phyloP scores from a whole-genome alignment of 2,113 vertebrate species.

The Barnardius zonarius region DNA sequence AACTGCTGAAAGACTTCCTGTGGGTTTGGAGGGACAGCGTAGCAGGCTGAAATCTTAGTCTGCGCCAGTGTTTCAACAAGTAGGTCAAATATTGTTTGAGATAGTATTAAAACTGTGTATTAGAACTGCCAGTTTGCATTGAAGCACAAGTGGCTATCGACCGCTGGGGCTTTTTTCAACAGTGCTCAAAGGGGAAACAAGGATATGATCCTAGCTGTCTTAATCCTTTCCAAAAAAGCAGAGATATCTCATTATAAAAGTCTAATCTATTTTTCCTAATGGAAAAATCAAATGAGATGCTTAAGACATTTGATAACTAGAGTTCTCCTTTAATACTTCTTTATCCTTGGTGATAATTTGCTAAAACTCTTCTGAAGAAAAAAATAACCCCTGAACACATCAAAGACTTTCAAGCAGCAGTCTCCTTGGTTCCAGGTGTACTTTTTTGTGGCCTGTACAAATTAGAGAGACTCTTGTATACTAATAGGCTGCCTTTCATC shows the following conservation, averaged over 20 bases:
- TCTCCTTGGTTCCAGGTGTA: background rate
- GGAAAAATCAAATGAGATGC: background rate
- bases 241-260: background rate
- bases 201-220: background rate
- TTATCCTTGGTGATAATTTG: constrained; percentile 3
- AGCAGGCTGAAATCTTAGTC: background rate
- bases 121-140: background rate
- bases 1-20: background rate
- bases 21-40: background rate
- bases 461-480: background rate
- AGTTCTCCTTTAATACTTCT: background rate
- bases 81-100: background rate
- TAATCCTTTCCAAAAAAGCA: background rate
- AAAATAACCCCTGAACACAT: background rate
- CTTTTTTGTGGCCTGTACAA: background rate
- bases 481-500: background rate
- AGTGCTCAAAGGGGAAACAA: background rate
- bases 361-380: background rate
- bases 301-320: background rate
- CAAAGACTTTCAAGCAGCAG: background rate
- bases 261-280: background rate
- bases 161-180: background rate
- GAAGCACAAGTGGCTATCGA: fast-evolving
- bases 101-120: background rate
- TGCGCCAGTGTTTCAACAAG: background rate